phyloP scores from a whole-genome alignment of 2,797 vertebrate genomes.

The Peromyscus aztecus region DNA sequence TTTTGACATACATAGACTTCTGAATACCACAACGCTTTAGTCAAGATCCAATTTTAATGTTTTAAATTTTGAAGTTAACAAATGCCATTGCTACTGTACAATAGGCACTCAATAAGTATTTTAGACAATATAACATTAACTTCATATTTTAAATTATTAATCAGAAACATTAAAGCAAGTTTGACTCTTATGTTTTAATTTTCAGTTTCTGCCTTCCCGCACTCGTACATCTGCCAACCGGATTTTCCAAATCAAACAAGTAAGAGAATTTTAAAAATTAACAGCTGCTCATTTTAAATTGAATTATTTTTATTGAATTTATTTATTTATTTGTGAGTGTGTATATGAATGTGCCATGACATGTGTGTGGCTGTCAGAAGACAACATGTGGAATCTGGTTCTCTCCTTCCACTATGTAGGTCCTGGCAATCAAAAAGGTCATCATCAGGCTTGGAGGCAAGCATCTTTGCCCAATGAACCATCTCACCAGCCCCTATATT shows the following conservation, averaged over 20 bases:
- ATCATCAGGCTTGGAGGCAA: background rate
- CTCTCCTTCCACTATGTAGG: background rate
- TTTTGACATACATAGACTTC: background rate
- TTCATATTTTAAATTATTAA: conserved; percentile 49
- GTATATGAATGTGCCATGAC: background rate
- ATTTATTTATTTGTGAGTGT: background rate
- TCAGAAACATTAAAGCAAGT: conserved; percentile 44
- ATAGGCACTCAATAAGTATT: conserved; percentile 18
- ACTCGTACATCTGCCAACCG: conserved; percentile 92
- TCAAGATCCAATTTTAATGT: conserved; percentile 4
- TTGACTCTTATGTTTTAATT: conserved; percentile 73
- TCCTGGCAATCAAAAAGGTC: background rate
- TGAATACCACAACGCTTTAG: conserved; percentile 53
- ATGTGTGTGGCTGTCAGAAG: background rate
- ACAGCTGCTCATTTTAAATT: conserved; percentile 26
- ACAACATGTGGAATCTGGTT: background rate
- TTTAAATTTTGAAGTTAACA: conserved; percentile 27
- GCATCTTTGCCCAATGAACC: background rate
- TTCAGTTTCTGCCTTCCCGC: conserved; percentile 92
- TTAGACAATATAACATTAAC: conserved; percentile 28
- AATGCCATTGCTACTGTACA: conserved; percentile 4
- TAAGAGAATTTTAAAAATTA: conserved; percentile 84
- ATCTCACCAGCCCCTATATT: background rate
- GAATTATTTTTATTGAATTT: background rate
- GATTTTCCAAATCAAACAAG: conserved; percentile 96